Evolutionary conservation across 2,113 vertebrate genomes (phyloP).

Genomic region (Phalacrocorax carbo): DNA sequence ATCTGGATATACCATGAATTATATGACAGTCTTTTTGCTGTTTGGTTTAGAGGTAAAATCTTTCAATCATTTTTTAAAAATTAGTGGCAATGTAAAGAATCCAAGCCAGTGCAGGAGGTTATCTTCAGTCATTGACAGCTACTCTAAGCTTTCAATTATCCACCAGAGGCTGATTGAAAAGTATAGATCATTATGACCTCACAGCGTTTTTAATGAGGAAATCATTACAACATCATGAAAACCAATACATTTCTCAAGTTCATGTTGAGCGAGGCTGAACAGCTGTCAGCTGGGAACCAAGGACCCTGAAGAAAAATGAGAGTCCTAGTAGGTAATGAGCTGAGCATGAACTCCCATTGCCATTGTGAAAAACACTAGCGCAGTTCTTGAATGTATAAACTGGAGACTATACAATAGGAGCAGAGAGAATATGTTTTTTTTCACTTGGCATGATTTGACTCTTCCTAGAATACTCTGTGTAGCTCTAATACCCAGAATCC

Average conservation of each 20-base stretch:
- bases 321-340: not conserved
- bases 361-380: not conserved
- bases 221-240: constrained; percentile 38
- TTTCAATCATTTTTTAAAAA: constrained; percentile 22
- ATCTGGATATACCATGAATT: not conserved
- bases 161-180: not conserved
- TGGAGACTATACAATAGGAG: not conserved
- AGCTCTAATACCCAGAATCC: not conserved
- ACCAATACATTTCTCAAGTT: not conserved
- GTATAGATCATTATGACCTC: constrained; percentile 4
- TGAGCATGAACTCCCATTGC: not conserved
- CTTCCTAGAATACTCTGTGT: not conserved
- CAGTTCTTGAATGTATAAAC: not conserved
- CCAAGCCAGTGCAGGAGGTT: not conserved
- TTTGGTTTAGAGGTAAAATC: constrained; percentile 28
- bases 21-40: not conserved
- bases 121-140: not conserved
- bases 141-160: not conserved
- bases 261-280: not conserved
- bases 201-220: constrained; percentile 36
- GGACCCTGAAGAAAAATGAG: constrained; percentile 7
- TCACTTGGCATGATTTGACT: not conserved
- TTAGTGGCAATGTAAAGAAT: not conserved
- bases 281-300: not conserved
- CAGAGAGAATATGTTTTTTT: not conserved